Evolutionary conservation across 2,113 vertebrate species (phyloP), one percentile per base, ranked within the genome.

Genomic region (Centrocercus urophasianus): DNA sequence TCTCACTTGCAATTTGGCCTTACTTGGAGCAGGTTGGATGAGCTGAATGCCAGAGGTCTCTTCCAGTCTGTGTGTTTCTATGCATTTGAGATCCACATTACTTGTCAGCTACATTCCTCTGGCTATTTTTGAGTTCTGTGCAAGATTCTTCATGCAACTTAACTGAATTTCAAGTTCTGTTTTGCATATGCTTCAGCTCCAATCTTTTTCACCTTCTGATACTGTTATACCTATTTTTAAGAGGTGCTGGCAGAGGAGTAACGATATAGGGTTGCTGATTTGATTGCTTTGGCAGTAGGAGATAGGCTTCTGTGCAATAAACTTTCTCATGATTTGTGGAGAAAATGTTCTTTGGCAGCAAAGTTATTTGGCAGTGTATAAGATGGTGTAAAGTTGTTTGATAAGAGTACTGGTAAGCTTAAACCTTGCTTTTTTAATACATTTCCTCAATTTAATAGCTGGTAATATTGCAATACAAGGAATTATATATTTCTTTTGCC

Each of bases 401-500:
- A 61, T 28, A 79, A 43, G 32, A 89, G 19, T 61, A 60, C 13
- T 5, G 1, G 27, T 52, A 87, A 69, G 59, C 87, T 91, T 45
- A 54, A 32, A 74, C 45, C 24, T 88, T 83, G 48, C n/a, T 59
- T 91, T 30, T 73, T 63, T 40, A 21, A 70, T 85, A 72, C 3
- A 34, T 32, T 88, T 80, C 82, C 73, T 83, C 42, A 54, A 11
- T 89, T 43, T 87, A 79, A 93, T 30, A 1, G 3, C 56, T 95
- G 43, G 73, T 22, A 88, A 36, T n/a, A 57, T n/a, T 71, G 36
- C 45, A 82, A 15, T 52, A n/a, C 11, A 60, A 8, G 12, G 13
- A 93, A 75, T 92, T n/a, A 71, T 84, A 86, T 81, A 38, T 72
- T 94, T 30, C 21, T 72, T 88, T 90, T 86, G 40, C 56, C 25